Conservation (phyloP, 1,140 invertebrate species). For the Zaprionus inermis region DNA sequence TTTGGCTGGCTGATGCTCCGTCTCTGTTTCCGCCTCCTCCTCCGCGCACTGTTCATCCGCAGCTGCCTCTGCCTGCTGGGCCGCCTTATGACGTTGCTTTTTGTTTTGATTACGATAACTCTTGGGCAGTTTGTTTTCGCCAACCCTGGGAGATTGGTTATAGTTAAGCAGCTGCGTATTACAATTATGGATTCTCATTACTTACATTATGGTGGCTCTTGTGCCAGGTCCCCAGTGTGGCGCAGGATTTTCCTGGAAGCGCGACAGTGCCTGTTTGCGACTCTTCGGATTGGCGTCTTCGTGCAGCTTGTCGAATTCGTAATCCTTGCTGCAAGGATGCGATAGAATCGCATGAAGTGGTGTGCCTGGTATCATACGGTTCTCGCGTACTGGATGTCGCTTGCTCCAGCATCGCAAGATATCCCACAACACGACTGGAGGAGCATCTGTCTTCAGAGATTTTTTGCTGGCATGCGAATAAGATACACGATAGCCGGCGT, state of each 20-base stretch:
- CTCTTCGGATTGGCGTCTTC: conserved; percentile 92
- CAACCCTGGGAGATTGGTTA: conserved; percentile 84
- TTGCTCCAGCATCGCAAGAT: conserved; percentile 94
- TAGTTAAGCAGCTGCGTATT: not conserved
- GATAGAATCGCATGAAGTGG: conserved; percentile 87
- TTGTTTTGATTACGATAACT: conserved; percentile 87
- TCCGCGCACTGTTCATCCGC: not conserved
- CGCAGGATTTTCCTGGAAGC: conserved; percentile 95
- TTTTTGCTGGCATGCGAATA: conserved; percentile 94
- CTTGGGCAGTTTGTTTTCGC: conserved; percentile 86
- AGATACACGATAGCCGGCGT: conserved; percentile 96
- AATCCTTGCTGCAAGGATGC: conserved; percentile 84
- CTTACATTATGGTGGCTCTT: conserved; percentile 88
- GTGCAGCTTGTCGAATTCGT: conserved; percentile 88
- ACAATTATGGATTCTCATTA: conserved; percentile 19
- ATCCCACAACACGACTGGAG: conserved; percentile 95
- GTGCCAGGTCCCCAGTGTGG: conserved; percentile 95
- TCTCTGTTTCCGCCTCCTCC: not conserved
- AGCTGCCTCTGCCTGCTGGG: conserved; percentile 12
- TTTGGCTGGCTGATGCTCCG: conserved; percentile 37
- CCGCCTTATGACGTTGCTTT: conserved; percentile 69
- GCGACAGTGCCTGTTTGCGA: conserved; percentile 88
- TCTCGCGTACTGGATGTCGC: conserved; percentile 86
- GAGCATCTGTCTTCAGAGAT: conserved; percentile 97
- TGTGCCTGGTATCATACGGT: conserved; percentile 86